Evolutionary conservation across 2,113 vertebrate species (phyloP).

Genomic region (Syngnathus typhle): DNA sequence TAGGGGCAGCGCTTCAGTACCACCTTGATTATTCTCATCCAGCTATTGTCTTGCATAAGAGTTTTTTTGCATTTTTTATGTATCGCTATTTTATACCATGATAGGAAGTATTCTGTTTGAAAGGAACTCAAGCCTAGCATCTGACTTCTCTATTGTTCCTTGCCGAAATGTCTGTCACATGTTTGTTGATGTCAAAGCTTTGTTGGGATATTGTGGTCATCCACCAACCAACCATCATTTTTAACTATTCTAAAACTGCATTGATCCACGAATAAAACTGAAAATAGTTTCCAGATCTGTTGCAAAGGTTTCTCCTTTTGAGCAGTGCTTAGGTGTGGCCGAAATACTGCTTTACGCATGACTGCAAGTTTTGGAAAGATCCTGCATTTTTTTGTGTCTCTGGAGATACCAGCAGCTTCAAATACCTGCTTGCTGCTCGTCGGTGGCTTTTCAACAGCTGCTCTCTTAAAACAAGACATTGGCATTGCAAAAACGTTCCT

Average conservation of each 20-base stretch:
- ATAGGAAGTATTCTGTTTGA: not conserved
- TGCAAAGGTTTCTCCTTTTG: not conserved
- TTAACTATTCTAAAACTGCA: not conserved
- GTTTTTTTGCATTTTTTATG: not conserved
- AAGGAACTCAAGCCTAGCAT: not conserved
- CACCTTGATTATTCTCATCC: not conserved
- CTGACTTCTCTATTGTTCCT: no score
- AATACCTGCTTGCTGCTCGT: not conserved
- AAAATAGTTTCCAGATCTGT: not conserved
- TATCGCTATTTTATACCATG: not conserved
- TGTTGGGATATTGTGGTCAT: not conserved
- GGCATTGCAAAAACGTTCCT: not conserved
- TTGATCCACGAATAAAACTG: not conserved
- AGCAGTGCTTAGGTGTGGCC: not conserved
- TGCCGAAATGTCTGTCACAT: not conserved
- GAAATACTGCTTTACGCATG: not conserved
- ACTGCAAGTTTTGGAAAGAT: not conserved
- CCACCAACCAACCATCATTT: not conserved
- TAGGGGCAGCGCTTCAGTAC: not conserved
- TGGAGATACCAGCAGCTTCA: not conserved
- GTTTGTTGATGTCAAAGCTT: not conserved
- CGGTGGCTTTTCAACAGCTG: not conserved
- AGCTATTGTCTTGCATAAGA: not conserved
- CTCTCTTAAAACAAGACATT: not conserved
- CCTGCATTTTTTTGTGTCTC: not conserved